phyloP scores from a whole-genome alignment of 2,888 invertebrate species.

The Noctua pronuba region DNA sequence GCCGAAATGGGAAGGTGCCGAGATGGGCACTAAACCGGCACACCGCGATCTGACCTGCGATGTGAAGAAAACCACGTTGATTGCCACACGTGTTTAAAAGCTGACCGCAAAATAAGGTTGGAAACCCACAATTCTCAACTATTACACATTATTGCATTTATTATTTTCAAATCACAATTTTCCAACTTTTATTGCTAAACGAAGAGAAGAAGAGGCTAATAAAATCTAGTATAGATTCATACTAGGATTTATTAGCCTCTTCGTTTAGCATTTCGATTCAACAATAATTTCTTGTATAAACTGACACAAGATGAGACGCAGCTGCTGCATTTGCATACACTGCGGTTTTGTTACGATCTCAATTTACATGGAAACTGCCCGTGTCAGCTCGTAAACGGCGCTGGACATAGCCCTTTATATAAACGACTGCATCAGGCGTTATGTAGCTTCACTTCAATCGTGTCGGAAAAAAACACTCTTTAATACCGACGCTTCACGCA shows the following conservation, averaged over 20 bases:
- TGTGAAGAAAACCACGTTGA: no score
- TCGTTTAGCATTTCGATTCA: no score
- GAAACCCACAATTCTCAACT: background rate
- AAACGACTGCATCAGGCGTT: slow-evolving; percentile 1
- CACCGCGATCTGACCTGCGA: no score
- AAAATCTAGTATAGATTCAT: background rate
- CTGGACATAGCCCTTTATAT: slow-evolving; percentile 33
- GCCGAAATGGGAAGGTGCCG: no score
- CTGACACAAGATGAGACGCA: slow-evolving; percentile 44
- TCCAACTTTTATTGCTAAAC: background rate
- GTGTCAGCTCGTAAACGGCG: slow-evolving; percentile 42
- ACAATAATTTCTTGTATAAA: slow-evolving; percentile 29
- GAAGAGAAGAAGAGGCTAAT: slow-evolving; percentile 14
- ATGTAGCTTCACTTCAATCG: no score
- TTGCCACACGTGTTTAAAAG: background rate
- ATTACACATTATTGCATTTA: background rate
- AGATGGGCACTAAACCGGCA: no score
- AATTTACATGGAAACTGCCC: slow-evolving; percentile 50
- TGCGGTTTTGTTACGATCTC: slow-evolving; percentile 55
- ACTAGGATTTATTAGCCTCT: no score
- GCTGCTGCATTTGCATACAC: slow-evolving; percentile 43
- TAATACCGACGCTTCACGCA: background rate
- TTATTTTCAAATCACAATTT: background rate
- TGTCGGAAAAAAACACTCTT: background rate
- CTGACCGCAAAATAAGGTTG: background rate